phyloP scores from a whole-genome alignment of 2,113 vertebrate genomes.

The Chaetura pelagica region DNA sequence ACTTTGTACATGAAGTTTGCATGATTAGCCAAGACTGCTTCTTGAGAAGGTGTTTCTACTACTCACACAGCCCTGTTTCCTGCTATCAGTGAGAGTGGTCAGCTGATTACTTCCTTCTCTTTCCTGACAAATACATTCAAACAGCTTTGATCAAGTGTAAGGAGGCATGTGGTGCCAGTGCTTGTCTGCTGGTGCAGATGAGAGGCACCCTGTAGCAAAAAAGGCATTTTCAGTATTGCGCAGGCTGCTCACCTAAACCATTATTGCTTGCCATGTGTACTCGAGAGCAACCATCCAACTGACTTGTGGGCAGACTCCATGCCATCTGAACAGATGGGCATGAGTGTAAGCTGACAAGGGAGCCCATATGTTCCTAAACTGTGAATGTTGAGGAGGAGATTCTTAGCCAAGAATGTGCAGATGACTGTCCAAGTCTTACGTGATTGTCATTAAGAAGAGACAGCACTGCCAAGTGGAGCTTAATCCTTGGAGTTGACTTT shows the following conservation, averaged over 20 bases:
- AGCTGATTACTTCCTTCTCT: not conserved
- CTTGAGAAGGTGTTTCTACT: not conserved
- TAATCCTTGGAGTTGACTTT: not conserved
- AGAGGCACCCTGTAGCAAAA: not conserved
- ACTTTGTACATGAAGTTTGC: not conserved
- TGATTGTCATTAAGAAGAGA: constrained; percentile 14
- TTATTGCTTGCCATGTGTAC: constrained; percentile 13
- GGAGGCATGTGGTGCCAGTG: not conserved
- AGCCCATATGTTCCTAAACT: constrained; percentile 71
- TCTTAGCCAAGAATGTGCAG: constrained; percentile 61
- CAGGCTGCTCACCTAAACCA: not conserved
- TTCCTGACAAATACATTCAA: not conserved
- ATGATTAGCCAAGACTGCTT: not conserved
- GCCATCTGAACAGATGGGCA: constrained; percentile 68
- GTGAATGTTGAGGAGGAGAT: constrained; percentile 20
- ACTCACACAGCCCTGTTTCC: not conserved
- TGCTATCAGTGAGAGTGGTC: not conserved
- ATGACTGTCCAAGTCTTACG: constrained; percentile 30
- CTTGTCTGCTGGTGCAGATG: constrained; percentile 1
- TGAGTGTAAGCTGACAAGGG: constrained; percentile 65
- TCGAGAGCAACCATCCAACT: constrained; percentile 29
- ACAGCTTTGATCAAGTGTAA: not conserved
- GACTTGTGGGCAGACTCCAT: constrained; percentile 50
- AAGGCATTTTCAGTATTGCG: not conserved
- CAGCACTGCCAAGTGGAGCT: not conserved